Evolutionary conservation across 2,113 vertebrate species (phyloP).

Genomic region (Heptranchias perlo): DNA sequence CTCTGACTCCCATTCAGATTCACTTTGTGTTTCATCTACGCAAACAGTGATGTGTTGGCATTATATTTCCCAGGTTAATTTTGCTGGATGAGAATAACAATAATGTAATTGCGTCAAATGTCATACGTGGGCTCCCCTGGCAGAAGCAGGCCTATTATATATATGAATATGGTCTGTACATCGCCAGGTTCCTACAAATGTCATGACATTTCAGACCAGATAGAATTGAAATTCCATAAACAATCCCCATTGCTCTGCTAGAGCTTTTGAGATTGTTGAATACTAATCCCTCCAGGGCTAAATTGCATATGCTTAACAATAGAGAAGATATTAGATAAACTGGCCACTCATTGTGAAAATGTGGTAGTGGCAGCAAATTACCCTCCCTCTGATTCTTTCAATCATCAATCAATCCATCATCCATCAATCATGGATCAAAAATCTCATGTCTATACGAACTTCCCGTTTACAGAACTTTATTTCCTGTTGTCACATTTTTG

Average conservation of each 20-base stretch:
- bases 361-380: background rate
- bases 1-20: background rate
- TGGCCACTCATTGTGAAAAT: background rate
- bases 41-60: background rate
- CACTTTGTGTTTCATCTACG: background rate
- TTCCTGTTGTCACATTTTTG: background rate
- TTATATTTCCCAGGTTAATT: background rate
- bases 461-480: too few relatives aligned
- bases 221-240: constrained; percentile 5
- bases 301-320: background rate
- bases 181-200: constrained; percentile 3
- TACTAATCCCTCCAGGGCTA: background rate
- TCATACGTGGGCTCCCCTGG: background rate
- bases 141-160: background rate
- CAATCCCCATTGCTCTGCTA: too few relatives aligned
- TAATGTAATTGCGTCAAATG: constrained; percentile 1
- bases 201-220: constrained; percentile 11
- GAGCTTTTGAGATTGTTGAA: background rate
- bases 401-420: background rate
- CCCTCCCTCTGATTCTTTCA: background rate
- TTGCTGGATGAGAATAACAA: background rate
- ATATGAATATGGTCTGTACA: background rate
- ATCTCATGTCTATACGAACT: too few relatives aligned
- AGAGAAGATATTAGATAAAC: background rate
- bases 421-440: background rate